These are phyloP conservation scores for Drosophila yooni DNA, from an alignment of 2,888 invertebrate species.

Conservation along the genomic window DNA sequence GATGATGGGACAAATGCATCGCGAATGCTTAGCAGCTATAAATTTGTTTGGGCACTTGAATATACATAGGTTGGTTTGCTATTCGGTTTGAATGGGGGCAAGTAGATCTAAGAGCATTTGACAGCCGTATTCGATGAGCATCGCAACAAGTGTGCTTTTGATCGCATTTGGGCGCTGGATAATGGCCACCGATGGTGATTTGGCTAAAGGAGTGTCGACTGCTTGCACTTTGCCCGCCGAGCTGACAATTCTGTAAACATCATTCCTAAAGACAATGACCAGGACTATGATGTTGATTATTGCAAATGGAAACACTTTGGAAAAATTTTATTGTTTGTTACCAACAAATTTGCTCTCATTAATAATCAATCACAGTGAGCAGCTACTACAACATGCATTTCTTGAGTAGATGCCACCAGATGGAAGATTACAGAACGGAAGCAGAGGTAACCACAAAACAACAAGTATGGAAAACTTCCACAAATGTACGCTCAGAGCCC, in stretches of 20 bases:
- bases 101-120: constrained; percentile 30
- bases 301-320: no score
- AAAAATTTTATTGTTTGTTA: no score
- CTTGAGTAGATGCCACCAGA: constrained; percentile 8
- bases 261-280: constrained; percentile 92
- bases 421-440: neutral
- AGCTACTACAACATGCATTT: neutral
- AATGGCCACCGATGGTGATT: constrained; percentile 51
- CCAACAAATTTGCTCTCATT: no score
- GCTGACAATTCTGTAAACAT: constrained; percentile 80
- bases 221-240: constrained; percentile 10
- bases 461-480: neutral
- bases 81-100: constrained; percentile 8
- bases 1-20: constrained; percentile 15
- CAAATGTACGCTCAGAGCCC: constrained; percentile 16
- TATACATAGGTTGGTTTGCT: constrained; percentile 15
- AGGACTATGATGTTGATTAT: constrained; percentile 94
- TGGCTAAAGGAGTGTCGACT: constrained; percentile 32
- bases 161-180: constrained; percentile 73
- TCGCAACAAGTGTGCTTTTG: constrained; percentile 42
- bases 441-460: constrained; percentile 6
- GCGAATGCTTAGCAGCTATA: constrained; percentile 44
- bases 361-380: no score
- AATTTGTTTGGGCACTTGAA: constrained; percentile 65
- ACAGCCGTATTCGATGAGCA: constrained; percentile 30